Conservation (phyloP, 1,140 invertebrate genomes). For the Magallana angulata region DNA sequence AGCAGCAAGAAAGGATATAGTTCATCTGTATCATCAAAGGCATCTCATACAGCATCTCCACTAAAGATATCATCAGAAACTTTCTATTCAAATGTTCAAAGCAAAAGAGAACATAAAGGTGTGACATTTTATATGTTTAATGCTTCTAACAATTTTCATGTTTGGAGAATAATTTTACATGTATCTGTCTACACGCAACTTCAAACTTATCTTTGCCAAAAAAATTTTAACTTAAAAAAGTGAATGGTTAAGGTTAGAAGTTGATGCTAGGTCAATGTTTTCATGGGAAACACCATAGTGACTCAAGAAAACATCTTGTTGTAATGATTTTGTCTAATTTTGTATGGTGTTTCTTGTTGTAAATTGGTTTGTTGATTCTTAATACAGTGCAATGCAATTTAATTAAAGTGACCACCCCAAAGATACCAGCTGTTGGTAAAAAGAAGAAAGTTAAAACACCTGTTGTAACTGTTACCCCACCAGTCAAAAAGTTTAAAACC, state of each 20-base stretch:
- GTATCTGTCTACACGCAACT: too few species aligned
- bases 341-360: too few species aligned
- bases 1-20: constrained; percentile 21
- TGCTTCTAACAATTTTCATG: too few species aligned
- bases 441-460: constrained; percentile 43
- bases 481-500: constrained; percentile 12
- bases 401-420: constrained; percentile 22
- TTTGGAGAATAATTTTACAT: too few species aligned
- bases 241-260: too few species aligned
- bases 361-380: background rate
- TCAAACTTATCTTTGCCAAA: too few species aligned
- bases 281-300: too few species aligned
- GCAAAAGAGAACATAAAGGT: background rate
- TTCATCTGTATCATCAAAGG: constrained; percentile 47
- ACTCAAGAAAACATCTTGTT: too few species aligned
- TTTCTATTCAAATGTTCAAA: constrained; percentile 23
- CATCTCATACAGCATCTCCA: constrained; percentile 39
- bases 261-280: too few species aligned
- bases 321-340: too few species aligned
- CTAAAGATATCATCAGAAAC: constrained; percentile 31
- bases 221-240: too few species aligned
- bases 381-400: background rate
- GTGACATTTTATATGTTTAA: background rate
- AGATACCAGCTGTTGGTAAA: background rate
- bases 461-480: constrained; percentile 43